These are phyloP conservation scores for Guaruba guarouba DNA, from an alignment of 2,113 vertebrate species.

Conservation along the genomic window DNA sequence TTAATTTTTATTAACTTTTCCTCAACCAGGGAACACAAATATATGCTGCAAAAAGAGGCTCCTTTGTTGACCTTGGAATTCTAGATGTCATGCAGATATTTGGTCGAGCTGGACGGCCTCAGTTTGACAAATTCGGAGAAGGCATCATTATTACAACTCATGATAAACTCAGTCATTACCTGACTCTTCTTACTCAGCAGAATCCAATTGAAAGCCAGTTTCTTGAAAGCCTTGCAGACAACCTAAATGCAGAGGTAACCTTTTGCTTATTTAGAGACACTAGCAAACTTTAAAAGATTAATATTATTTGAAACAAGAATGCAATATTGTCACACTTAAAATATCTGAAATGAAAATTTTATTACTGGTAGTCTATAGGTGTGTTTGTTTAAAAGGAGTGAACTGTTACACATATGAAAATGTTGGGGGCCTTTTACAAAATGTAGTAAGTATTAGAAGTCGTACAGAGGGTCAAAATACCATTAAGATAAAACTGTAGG, in stretches of 20 bases:
- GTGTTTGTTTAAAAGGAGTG: not conserved
- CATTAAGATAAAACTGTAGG: not conserved
- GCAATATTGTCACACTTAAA: not conserved
- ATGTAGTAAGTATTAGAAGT: not conserved
- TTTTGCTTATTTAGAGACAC: not conserved
- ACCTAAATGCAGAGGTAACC: conserved; percentile 95
- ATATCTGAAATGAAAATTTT: not conserved
- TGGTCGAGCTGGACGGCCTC: conserved; percentile 93
- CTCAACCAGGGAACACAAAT: conserved; percentile 94
- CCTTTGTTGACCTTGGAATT: conserved; percentile 97
- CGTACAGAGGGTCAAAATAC: not conserved
- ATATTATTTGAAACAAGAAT: not conserved
- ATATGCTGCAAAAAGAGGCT: conserved; percentile 94
- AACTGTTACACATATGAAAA: not conserved
- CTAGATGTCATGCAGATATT: conserved; percentile 99
- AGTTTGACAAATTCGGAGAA: conserved; percentile 96
- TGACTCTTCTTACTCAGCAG: conserved; percentile 95
- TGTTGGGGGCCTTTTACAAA: not conserved
- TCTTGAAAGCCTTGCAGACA: conserved; percentile 91
- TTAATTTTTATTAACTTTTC: conserved; percentile 83
- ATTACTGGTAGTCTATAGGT: not conserved
- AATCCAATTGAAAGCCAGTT: conserved; percentile 99
- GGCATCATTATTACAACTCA: conserved; percentile 96
- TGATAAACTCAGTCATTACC: conserved; percentile 97
- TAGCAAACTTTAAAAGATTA: not conserved